Evolutionary conservation across 2,888 invertebrate genomes (phyloP).

Genomic region (Macaria liturata): DNA sequence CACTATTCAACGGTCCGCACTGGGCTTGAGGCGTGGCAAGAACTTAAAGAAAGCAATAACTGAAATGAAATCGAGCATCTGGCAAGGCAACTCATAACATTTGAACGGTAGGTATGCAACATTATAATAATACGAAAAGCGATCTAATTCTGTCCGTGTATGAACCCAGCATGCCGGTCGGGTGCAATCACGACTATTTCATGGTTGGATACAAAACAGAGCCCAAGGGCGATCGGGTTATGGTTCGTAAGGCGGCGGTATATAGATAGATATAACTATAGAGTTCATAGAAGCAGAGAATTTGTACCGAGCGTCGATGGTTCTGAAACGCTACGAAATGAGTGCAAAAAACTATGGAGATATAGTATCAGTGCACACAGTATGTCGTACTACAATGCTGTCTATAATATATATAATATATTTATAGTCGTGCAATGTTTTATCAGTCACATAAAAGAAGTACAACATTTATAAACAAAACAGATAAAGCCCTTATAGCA

Average conservation of each 20-base stretch:
- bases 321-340: too few relatives aligned
- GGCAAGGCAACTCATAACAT: constrained; percentile 18
- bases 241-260: constrained; percentile 6
- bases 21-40: too few relatives aligned
- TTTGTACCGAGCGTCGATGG: too few relatives aligned
- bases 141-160: constrained; percentile 45
- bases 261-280: neutral
- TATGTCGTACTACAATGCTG: too few relatives aligned
- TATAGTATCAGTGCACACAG: too few relatives aligned
- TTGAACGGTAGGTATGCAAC: constrained; percentile 13
- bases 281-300: neutral
- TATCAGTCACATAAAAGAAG: too few relatives aligned
- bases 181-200: constrained; percentile 56
- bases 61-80: constrained; percentile 15
- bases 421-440: too few relatives aligned
- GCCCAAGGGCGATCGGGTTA: constrained; percentile 38
- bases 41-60: neutral
- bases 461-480: too few relatives aligned
- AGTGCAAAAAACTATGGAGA: too few relatives aligned
- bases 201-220: constrained; percentile 51
- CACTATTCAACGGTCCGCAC: too few relatives aligned
- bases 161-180: constrained; percentile 42
- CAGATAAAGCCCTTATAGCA: too few relatives aligned
- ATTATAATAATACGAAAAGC: constrained; percentile 37
- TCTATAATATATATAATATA: too few relatives aligned